Evolutionary conservation across 35 echinoderm and acorn worm genomes (phyloP).

Genomic region (Ophioderma brevispina): DNA sequence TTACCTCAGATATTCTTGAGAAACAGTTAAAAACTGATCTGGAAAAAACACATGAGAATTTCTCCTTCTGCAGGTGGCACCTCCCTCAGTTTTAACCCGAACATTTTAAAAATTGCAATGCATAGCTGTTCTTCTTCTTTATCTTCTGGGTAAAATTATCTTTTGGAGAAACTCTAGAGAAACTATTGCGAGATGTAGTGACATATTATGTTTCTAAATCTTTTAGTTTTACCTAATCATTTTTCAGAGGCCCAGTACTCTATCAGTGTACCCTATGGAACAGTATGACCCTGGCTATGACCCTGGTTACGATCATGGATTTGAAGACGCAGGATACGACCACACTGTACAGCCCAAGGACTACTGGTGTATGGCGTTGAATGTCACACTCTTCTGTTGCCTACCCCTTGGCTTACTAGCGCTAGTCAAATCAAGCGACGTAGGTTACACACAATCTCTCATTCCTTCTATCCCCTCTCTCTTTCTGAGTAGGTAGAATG

Average conservation of each 20-base stretch:
- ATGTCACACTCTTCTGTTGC: slow-evolving; percentile 44
- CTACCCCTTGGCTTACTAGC: slow-evolving; percentile 21
- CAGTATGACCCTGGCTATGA: not conserved
- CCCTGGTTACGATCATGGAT: not conserved
- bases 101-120: no score
- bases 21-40: no score
- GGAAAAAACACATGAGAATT: no score
- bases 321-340: not conserved
- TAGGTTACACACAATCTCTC: not conserved
- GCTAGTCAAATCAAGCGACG: slow-evolving; percentile 34
- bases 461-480: not conserved
- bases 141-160: no score
- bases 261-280: not conserved
- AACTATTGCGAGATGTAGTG: no score
- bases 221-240: not conserved
- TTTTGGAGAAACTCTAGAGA: no score
- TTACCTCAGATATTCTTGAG: no score
- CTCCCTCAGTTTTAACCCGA: no score
- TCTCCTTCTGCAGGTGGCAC: no score
- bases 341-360: slow-evolving; percentile 23
- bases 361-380: slow-evolving; percentile 10
- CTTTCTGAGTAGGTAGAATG: no score
- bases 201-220: no score
- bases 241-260: not conserved
- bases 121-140: no score